A percentile compares a stretch with the other conserved stretches of the same genome.
phyloP scores from a whole-genome alignment of 1,140 invertebrate species.

The Ctenoplectra terminalis region DNA sequence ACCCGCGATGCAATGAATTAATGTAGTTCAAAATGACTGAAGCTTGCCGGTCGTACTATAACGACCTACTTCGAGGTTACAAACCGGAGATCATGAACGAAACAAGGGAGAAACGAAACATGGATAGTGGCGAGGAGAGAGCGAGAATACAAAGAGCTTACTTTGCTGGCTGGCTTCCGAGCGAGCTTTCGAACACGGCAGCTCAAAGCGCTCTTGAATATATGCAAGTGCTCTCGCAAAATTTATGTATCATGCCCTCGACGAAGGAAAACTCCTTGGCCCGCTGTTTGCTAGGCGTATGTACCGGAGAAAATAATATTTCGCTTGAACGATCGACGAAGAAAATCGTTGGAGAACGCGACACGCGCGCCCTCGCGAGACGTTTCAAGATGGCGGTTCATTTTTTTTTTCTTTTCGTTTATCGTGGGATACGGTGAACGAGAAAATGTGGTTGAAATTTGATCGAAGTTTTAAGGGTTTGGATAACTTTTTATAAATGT shows the following conservation, averaged over 20 bases:
- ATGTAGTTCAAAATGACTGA: background rate
- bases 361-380: background rate
- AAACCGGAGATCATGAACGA: slow-evolving; percentile 8
- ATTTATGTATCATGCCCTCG: slow-evolving; percentile 32
- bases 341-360: background rate
- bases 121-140: background rate
- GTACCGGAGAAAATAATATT: slow-evolving; percentile 36
- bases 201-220: slow-evolving; percentile 43
- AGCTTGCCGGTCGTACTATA: background rate
- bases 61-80: slow-evolving; percentile 1
- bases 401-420: background rate
- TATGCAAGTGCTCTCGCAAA: slow-evolving; percentile 30
- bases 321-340: slow-evolving; percentile 21
- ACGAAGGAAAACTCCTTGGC: background rate
- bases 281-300: slow-evolving; percentile 23
- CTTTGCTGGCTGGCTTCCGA: slow-evolving; percentile 16
- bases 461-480: too few species aligned
- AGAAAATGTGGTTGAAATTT: background rate
- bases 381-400: background rate
- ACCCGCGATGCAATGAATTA: background rate
- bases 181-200: slow-evolving; percentile 27
- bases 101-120: slow-evolving; percentile 2
- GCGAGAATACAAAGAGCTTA: slow-evolving; percentile 7
- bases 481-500: too few species aligned
- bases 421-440: background rate